phyloP scores from a whole-genome alignment of 1,140 invertebrate genomes.

The Drosophila subpulchrella region DNA sequence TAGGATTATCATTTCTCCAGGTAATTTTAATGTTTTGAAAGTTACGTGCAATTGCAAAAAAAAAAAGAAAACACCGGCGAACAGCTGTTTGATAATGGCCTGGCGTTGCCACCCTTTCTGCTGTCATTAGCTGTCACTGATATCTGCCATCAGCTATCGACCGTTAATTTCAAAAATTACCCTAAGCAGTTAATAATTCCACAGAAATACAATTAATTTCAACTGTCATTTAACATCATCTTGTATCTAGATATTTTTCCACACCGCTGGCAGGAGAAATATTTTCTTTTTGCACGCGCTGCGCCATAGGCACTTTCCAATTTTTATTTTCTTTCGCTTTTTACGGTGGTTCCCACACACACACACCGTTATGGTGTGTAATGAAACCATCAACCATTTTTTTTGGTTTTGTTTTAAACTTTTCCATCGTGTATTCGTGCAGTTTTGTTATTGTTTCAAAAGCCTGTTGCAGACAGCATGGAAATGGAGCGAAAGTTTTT shows the following conservation, averaged over 20 bases:
- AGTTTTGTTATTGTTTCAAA: constrained; percentile 25
- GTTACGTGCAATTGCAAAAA: constrained; percentile 27
- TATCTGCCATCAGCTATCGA: constrained; percentile 3
- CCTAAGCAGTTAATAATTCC: not conserved
- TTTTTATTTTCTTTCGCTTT: constrained; percentile 19
- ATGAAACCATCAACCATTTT: constrained; percentile 22
- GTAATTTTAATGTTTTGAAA: constrained; percentile 18
- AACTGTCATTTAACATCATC: constrained; percentile 5
- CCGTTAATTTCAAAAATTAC: constrained; percentile 14
- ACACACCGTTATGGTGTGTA: not conserved
- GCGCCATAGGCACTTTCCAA: constrained; percentile 16
- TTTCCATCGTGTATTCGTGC: constrained; percentile 11
- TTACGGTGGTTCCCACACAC: not conserved
- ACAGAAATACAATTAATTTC: not conserved
- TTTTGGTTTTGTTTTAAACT: constrained; percentile 36
- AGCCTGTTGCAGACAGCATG: constrained; percentile 27
- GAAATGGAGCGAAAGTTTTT: constrained; percentile 18
- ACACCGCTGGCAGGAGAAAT: not conserved
- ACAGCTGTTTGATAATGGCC: constrained; percentile 38
- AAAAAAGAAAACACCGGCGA: constrained; percentile 2
- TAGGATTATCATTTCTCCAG: constrained; percentile 47
- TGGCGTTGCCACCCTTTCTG: constrained; percentile 18
- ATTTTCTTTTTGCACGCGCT: constrained; percentile 12
- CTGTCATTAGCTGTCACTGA: not conserved
- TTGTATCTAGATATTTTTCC: constrained; percentile 9